A percentile compares a stretch with the other conserved stretches of the same genome.
Evolutionary conservation across 30 jellyfish, hydroid and myxozoan species (phyloP).

Genomic region (Rhopilema esculentum): DNA sequence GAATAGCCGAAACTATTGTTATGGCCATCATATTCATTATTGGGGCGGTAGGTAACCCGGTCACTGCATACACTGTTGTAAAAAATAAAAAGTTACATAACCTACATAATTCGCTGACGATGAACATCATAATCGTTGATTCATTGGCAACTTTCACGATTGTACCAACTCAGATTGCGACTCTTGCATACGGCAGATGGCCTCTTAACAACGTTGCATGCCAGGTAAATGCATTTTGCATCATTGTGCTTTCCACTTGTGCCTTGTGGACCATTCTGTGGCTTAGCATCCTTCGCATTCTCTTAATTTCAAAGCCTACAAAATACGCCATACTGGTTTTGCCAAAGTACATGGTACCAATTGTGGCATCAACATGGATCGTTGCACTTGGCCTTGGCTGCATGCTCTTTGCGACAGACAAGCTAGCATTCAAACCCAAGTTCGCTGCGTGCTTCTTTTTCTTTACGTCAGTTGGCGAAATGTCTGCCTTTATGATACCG

Average conservation of each 20-base stretch:
- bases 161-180: slow-evolving; percentile 36
- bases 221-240: slow-evolving; percentile 18
- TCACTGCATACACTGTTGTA: slow-evolving; percentile 28
- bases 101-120: slow-evolving; percentile 52
- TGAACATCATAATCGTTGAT: slow-evolving; percentile 41
- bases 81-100: slow-evolving; percentile 52
- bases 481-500: slow-evolving; percentile 53
- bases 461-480: slow-evolving; percentile 1
- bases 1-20: slow-evolving; percentile 16
- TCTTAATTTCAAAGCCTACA: slow-evolving; percentile 17
- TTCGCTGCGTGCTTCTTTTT: slow-evolving; percentile 55
- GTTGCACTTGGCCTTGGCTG: slow-evolving; percentile 19
- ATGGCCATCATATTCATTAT: slow-evolving; percentile 37
- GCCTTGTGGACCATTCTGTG: slow-evolving; percentile 59
- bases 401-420: slow-evolving; percentile 15
- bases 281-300: slow-evolving; percentile 54
- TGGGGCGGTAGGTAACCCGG: slow-evolving; percentile 64
- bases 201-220: slow-evolving; percentile 22
- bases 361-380: slow-evolving; percentile 36
- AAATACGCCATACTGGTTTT: slow-evolving; percentile 18
- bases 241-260: slow-evolving; percentile 27
- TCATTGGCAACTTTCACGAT: slow-evolving; percentile 33
- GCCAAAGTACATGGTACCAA: slow-evolving; percentile 27
- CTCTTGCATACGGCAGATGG: slow-evolving; percentile 51
- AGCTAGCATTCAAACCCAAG: slow-evolving; percentile 36